Conservation (phyloP, 2,888 invertebrate species). For the Ennomos quercinarius region DNA sequence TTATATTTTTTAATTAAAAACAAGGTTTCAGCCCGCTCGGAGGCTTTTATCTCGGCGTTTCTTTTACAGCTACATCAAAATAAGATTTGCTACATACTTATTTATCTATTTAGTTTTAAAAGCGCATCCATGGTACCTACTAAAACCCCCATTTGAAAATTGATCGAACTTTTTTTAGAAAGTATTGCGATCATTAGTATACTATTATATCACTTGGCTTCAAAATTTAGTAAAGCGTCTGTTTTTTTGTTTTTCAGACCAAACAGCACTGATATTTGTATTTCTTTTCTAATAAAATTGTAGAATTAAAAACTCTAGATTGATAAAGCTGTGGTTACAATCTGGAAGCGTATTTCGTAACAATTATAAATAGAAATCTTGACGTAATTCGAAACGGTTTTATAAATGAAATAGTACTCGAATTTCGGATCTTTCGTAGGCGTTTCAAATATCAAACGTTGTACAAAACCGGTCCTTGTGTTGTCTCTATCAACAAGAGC, state of each 20-base stretch:
- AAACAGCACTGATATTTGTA: neutral
- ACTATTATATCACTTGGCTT: too few species aligned
- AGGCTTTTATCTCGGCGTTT: conserved; percentile 16
- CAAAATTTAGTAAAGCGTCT: too few species aligned
- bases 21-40: neutral
- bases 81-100: conserved; percentile 2
- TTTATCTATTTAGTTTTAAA: too few species aligned
- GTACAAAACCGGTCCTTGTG: neutral
- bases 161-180: too few species aligned
- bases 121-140: too few species aligned
- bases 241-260: too few species aligned
- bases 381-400: neutral
- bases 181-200: too few species aligned
- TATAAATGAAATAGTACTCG: conserved; percentile 4
- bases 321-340: too few species aligned
- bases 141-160: too few species aligned
- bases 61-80: conserved; percentile 17
- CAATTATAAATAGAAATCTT: too few species aligned
- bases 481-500: conserved; percentile 17
- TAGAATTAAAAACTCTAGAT: neutral
- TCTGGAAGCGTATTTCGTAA: too few species aligned
- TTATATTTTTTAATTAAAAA: conserved; percentile 11
- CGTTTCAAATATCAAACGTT: conserved; percentile 15
- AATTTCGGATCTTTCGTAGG: neutral
- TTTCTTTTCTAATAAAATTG: neutral